Evolutionary conservation across 2,888 invertebrate genomes (phyloP).

Genomic region (Slavum lentiscoides): DNA sequence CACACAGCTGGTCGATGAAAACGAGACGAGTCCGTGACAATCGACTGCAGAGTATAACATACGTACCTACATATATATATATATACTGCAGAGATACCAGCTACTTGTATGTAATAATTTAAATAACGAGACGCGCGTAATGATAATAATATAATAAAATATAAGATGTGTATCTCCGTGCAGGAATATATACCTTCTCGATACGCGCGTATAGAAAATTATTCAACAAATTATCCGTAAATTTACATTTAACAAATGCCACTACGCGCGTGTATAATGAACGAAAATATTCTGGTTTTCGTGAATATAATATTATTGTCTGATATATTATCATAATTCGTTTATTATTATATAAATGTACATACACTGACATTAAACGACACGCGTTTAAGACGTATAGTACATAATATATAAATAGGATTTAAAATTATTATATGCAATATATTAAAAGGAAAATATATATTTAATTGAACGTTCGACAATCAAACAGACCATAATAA

Average conservation of each 20-base stretch:
- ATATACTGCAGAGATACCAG: background rate
- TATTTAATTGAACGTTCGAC: no score
- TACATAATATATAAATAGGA: no score
- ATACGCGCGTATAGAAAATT: background rate
- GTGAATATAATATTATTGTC: background rate
- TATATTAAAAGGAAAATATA: no score
- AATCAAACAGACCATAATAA: no score
- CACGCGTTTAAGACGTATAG: no score
- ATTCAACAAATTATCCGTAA: background rate
- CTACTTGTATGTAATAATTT: background rate
- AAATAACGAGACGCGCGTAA: background rate
- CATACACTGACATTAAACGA: no score
- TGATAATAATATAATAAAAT: background rate
- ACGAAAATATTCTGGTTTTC: background rate
- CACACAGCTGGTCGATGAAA: slow-evolving; percentile 3
- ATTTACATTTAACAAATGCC: background rate
- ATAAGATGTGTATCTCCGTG: background rate
- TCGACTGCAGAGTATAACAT: background rate
- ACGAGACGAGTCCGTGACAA: background rate
- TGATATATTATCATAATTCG: no score
- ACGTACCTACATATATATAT: background rate
- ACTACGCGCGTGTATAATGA: no score
- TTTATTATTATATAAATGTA: no score
- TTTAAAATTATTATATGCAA: no score
- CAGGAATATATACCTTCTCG: background rate